phyloP scores from a whole-genome alignment of 2,797 vertebrate species.

The Myoxocephalus aenaeus region DNA sequence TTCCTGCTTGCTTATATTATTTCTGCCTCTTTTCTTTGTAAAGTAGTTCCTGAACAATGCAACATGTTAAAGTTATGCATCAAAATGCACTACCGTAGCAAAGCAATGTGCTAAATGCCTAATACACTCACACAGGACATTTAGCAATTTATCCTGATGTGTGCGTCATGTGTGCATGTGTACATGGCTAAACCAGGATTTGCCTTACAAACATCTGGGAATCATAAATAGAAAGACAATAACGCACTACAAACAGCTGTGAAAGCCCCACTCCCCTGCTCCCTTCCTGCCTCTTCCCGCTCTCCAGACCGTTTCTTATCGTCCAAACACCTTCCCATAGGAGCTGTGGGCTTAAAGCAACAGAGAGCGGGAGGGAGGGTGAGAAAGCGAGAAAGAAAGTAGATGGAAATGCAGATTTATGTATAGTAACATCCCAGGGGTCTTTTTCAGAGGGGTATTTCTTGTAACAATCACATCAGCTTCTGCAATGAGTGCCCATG shows the following conservation, averaged over 20 bases:
- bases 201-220: constrained; percentile 60
- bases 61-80: constrained; percentile 8
- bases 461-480: constrained; percentile 24
- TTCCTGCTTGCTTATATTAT: background rate
- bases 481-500: constrained; percentile 38
- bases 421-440: constrained; percentile 35
- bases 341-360: constrained; percentile 56
- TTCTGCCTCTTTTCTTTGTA: background rate
- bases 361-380: constrained; percentile 28
- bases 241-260: constrained; percentile 53
- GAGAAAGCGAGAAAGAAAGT: constrained; percentile 49
- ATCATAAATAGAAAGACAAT: constrained; percentile 54
- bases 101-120: background rate
- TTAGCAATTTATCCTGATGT: constrained; percentile 2
- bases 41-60: background rate
- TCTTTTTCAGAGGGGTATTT: constrained; percentile 6
- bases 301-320: constrained; percentile 77
- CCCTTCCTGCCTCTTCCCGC: constrained; percentile 69
- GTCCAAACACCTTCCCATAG: constrained; percentile 79
- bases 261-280: constrained; percentile 41
- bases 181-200: constrained; percentile 27
- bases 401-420: constrained; percentile 49
- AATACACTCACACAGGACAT: background rate
- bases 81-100: constrained; percentile 26
- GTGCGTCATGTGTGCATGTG: constrained; percentile 20